A percentile compares a stretch with the other conserved stretches of the same genome.
Evolutionary conservation across 1,140 invertebrate species (phyloP).

Genomic region (Zophobas morio): DNA sequence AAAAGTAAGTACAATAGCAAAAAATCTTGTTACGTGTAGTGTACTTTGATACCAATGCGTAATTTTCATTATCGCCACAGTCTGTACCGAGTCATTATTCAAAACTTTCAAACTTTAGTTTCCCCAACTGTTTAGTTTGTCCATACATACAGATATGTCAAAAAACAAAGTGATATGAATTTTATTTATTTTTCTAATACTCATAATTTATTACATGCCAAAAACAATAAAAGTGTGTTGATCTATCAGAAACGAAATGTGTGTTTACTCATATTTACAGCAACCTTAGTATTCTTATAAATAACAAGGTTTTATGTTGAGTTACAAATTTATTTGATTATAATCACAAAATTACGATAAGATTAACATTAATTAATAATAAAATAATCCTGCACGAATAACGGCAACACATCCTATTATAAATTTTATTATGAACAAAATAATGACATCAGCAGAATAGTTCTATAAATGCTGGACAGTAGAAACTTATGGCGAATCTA

Average conservation of each 20-base stretch:
- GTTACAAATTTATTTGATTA: conserved; percentile 48
- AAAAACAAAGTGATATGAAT: too few species aligned
- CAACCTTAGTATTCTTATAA: conserved; percentile 4
- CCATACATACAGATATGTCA: too few species aligned
- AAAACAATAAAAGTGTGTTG: background rate
- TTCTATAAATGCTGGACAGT: conserved; percentile 48
- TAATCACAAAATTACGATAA: conserved; percentile 48
- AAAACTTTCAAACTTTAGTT: too few species aligned
- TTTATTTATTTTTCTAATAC: background rate
- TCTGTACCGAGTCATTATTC: too few species aligned
- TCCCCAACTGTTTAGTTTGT: too few species aligned
- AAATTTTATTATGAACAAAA: conserved; percentile 52
- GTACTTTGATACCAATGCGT: too few species aligned
- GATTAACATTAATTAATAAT: conserved; percentile 37
- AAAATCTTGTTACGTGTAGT: too few species aligned
- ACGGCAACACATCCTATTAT: conserved; percentile 52
- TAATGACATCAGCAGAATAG: conserved; percentile 51
- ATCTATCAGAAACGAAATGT: background rate
- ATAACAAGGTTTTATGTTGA: conserved; percentile 30
- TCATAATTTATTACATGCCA: conserved; percentile 1
- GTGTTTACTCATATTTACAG: conserved; percentile 7
- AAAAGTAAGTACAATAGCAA: too few species aligned
- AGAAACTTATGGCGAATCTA: conserved; percentile 52
- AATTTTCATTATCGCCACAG: too few species aligned
- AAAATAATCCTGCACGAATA: conserved; percentile 45